These are phyloP conservation scores for Heliconius ismenius DNA, from an alignment of 2,888 invertebrate genomes.

Conservation along the genomic window DNA sequence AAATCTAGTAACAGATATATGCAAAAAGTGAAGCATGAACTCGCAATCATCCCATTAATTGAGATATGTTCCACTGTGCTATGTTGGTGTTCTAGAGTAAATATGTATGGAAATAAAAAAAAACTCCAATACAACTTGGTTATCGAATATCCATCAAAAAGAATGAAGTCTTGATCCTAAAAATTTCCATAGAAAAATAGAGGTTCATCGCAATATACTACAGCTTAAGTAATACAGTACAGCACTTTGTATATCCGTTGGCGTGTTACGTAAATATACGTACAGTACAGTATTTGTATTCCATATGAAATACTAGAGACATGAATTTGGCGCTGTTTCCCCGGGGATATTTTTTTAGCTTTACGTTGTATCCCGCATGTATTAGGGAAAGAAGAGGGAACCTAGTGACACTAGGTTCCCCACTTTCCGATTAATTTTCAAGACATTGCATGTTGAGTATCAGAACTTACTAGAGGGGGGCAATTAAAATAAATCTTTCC, in stretches of 20 bases:
- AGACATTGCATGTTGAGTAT: too few species aligned
- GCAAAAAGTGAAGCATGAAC: background rate
- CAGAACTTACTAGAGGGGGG: too few species aligned
- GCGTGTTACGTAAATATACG: background rate
- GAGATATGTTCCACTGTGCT: background rate
- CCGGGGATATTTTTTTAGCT: too few species aligned
- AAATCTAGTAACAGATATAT: background rate
- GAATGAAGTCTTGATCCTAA: conserved; percentile 6
- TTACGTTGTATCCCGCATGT: too few species aligned
- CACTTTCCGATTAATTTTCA: too few species aligned
- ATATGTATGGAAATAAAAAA: conserved; percentile 5
- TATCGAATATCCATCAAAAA: conserved; percentile 16
- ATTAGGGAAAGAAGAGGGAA: too few species aligned
- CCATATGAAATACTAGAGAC: too few species aligned
- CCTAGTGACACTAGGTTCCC: too few species aligned
- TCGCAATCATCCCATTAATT: background rate
- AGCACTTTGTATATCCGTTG: background rate
- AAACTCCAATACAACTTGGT: conserved; percentile 3
- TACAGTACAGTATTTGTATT: too few species aligned
- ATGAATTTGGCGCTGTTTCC: too few species aligned
- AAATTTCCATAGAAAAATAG: conserved; percentile 11
- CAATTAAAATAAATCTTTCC: too few species aligned
- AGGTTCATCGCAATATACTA: background rate
- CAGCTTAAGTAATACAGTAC: conserved; percentile 1
- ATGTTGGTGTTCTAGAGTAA: background rate